Percentiles rank a stretch among this genome's conserved stretches.
These are phyloP conservation scores for Helicoverpa armigera DNA, from an alignment of 1,140 invertebrate species.

Conservation along the genomic window DNA sequence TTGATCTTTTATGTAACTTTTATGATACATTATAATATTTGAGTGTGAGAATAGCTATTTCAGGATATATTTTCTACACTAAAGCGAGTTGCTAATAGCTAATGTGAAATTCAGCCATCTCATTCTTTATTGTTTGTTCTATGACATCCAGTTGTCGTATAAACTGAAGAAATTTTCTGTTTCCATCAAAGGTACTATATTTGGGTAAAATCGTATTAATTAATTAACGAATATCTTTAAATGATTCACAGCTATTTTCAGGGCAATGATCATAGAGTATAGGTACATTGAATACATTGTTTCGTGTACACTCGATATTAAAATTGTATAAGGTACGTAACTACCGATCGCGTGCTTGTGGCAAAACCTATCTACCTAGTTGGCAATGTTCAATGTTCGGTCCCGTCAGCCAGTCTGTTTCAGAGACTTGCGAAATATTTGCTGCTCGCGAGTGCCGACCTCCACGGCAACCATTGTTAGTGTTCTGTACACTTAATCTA, in stretches of 20 bases:
- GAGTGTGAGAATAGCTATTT: too few species aligned
- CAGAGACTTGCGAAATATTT: slow-evolving; percentile 71
- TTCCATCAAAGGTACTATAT: neutral
- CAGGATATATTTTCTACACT: too few species aligned
- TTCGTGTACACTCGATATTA: slow-evolving; percentile 72
- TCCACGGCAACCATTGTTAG: slow-evolving; percentile 46
- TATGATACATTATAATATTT: too few species aligned
- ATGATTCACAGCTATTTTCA: slow-evolving; percentile 13
- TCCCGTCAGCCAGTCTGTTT: slow-evolving; percentile 74
- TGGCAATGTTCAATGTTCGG: slow-evolving; percentile 69
- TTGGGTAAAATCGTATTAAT: neutral
- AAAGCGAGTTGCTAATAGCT: too few species aligned
- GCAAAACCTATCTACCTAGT: slow-evolving; percentile 73
- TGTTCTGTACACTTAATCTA: slow-evolving; percentile 35
- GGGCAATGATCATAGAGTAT: slow-evolving; percentile 10
- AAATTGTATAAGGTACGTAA: slow-evolving; percentile 59
- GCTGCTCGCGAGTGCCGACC: slow-evolving; percentile 54
- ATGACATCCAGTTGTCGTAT: too few species aligned
- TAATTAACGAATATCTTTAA: slow-evolving; percentile 15
- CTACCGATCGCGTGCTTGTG: slow-evolving; percentile 76
- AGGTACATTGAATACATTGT: slow-evolving; percentile 37
- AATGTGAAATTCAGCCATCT: too few species aligned
- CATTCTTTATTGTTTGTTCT: too few species aligned
- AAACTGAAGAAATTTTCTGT: neutral
- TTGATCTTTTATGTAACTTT: neutral